Base-by-base conservation (phyloP, 2,888 invertebrate species). In the Acanthococcus lagerstroemiae region DNA sequence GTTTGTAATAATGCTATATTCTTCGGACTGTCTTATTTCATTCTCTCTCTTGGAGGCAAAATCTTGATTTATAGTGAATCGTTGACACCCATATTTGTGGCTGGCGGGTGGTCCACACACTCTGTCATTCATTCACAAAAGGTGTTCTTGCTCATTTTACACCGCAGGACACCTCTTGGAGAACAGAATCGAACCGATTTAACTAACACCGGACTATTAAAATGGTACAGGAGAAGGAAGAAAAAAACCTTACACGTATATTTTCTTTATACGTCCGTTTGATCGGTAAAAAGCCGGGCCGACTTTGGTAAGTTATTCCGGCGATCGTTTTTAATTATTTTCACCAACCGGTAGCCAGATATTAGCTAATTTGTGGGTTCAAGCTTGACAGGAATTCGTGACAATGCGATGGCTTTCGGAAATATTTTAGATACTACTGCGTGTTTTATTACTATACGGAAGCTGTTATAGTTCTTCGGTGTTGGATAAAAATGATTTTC, bases 61-160 rank as follows among this genome's bases (percentile, higher is more conserved):
- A 56, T 65, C 65, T 57, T 56, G 52, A 57, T 56, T 66, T 56
- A 57, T 66, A 25, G 66, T 57, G 50, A 66, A 66, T 66, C 57
- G 66, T 66, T 66, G 66, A 66, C 57, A 66, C 66, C 66, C 57
- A 66, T 66, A 52, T 66, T 66, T 57, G 5, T 27, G 66, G 50
- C 55, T 45, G 30, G 57, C 66, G 66, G 66, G 66, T 66, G 66
- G 66, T 66, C 66, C 50, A 55, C 66, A 50, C 66, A 56, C 54
- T 17, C 27, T 63, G 63, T 63, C 63, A 52, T 63, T 63, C 63
- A 63, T 63, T 63, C 63, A 63, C 63, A 63, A 63, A 63, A 63
- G 63, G 30, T 63, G 52, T 9, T 63, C 63, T 45, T 63, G 63
- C 54, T 63, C 54, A 63, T 54, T 63, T n/a, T 63, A 63, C 63